A percentile compares a stretch with the other conserved stretches of the same genome.
Conservation (phyloP, 2,113 vertebrate genomes). For the Podarcis muralis region DNA sequence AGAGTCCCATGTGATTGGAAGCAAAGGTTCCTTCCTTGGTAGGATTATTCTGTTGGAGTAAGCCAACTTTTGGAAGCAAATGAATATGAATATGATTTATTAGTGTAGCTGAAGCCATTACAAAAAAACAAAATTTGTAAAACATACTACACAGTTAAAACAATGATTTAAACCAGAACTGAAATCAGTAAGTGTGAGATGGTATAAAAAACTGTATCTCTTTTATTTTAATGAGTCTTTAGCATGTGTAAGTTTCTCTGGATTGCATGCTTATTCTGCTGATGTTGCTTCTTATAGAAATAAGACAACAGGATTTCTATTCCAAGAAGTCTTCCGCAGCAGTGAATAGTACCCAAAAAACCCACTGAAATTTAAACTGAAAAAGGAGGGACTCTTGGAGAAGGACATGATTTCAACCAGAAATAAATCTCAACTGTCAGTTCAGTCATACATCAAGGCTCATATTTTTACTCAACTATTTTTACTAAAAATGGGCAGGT, state of each 20-base stretch:
- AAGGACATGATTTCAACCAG: background rate
- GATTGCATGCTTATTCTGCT: background rate
- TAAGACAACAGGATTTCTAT: constrained; percentile 29
- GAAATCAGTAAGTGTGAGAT: too few species aligned
- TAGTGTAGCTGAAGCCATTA: too few species aligned
- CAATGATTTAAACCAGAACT: too few species aligned
- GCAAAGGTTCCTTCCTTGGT: background rate
- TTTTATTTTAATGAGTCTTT: background rate
- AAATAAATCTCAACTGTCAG: constrained; percentile 29
- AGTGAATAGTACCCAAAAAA: constrained; percentile 3
- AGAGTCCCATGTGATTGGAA: background rate
- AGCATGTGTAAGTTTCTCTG: background rate
- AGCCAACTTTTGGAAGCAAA: background rate
- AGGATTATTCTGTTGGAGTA: background rate
- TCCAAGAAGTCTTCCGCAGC: constrained; percentile 2
- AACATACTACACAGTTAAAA: too few species aligned
- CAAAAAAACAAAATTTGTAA: too few species aligned
- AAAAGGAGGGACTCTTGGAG: constrained; percentile 12
- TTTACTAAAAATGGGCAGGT: constrained; percentile 23
- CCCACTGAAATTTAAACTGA: constrained; percentile 13
- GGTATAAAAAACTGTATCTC: background rate
- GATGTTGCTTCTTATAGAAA: background rate
- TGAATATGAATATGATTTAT: too few species aligned
- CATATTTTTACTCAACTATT: constrained; percentile 50
- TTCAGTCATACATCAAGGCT: constrained; percentile 40